A percentile compares a stretch with the other conserved stretches of the same genome.
Conservation (phyloP, 1,140 invertebrate species). For the Leptopilina clavipes region DNA sequence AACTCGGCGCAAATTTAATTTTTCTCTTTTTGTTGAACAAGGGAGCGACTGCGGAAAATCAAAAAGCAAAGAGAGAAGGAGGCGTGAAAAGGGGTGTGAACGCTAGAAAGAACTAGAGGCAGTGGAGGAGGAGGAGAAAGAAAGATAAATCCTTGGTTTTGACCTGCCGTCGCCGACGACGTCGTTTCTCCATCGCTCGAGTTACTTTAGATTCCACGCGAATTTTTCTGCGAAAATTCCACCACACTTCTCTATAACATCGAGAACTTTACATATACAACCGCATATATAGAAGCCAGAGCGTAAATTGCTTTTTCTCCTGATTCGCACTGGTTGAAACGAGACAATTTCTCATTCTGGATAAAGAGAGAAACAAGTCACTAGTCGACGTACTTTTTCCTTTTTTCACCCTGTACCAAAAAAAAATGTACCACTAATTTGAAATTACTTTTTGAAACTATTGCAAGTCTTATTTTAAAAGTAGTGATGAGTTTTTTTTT, state of each 20-base stretch:
- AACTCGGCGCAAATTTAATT: conserved; percentile 19
- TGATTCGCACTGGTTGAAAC: conserved; percentile 41
- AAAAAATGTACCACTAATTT: background rate
- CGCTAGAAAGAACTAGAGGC: background rate
- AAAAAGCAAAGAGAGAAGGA: conserved; percentile 13
- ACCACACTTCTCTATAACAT: background rate
- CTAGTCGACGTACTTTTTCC: background rate
- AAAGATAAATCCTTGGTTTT: conserved; percentile 35
- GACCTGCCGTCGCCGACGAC: background rate
- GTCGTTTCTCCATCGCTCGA: conserved; percentile 10
- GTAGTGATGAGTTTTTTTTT: too few species aligned
- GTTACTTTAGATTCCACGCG: conserved; percentile 29
- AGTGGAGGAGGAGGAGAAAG: background rate
- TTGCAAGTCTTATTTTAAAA: too few species aligned
- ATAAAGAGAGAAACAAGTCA: conserved; percentile 47
- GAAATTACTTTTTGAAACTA: background rate
- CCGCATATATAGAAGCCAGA: background rate
- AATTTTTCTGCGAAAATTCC: background rate
- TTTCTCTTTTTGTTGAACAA: conserved; percentile 13
- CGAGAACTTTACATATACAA: conserved; percentile 26
- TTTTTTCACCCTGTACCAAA: background rate
- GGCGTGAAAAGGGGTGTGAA: conserved; percentile 30
- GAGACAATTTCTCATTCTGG: conserved; percentile 44
- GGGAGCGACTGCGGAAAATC: background rate
- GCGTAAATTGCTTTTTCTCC: conserved; percentile 46